Evolutionary conservation across 1,140 invertebrate species (phyloP).

Genomic region (Babylonia areolata): DNA sequence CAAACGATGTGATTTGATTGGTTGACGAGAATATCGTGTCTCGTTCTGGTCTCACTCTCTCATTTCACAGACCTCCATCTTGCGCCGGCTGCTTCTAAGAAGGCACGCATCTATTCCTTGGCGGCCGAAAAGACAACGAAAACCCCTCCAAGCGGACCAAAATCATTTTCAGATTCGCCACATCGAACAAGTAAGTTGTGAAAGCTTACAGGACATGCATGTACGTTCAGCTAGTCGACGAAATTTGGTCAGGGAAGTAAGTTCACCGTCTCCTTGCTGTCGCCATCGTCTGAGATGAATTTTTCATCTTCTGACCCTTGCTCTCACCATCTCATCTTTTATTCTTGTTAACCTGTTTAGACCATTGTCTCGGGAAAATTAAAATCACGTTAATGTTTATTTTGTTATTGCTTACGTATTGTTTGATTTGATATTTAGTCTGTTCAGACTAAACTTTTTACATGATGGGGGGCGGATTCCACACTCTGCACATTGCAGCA

Average conservation of each 20-base stretch:
- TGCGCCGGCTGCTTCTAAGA: background rate
- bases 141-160: background rate
- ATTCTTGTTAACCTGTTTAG: background rate
- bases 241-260: background rate
- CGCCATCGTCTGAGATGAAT: conserved; percentile 2
- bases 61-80: conserved; percentile 1
- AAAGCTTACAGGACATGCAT: background rate
- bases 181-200: background rate
- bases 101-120: background rate
- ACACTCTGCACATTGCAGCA: background rate
- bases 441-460: background rate
- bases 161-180: background rate
- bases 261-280: background rate
- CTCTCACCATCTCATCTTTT: background rate
- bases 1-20: conserved; percentile 1
- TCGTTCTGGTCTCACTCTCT: background rate
- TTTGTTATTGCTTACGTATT: no score
- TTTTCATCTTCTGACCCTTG: background rate
- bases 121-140: background rate
- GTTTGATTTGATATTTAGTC: background rate
- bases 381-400: background rate
- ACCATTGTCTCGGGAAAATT: background rate
- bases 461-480: background rate
- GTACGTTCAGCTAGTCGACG: background rate
- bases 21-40: background rate